Evolutionary conservation across 2,113 vertebrate species (phyloP).

Genomic region (Mesoclemmys tuberculata): DNA sequence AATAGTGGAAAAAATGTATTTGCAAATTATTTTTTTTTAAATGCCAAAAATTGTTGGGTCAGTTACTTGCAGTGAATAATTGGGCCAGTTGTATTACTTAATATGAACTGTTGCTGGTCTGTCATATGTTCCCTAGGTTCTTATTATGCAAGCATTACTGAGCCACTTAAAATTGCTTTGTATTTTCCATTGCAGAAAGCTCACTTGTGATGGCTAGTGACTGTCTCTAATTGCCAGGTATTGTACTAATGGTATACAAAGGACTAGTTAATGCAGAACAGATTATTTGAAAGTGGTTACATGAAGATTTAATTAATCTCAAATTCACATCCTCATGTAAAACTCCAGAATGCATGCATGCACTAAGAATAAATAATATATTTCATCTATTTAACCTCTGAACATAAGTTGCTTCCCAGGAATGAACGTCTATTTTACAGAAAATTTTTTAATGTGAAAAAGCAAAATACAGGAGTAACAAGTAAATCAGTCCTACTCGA

Average conservation of each 20-base stretch:
- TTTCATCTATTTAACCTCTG: not conserved
- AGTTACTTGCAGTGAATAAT: not conserved
- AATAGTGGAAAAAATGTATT: not conserved
- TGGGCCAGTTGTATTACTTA: not conserved
- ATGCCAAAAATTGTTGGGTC: not conserved
- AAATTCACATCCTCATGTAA: not conserved
- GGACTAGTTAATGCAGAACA: not conserved
- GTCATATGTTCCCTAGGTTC: not conserved
- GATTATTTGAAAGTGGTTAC: not conserved
- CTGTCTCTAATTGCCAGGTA: not conserved
- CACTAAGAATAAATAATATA: not conserved
- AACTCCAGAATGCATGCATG: not conserved
- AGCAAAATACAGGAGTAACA: not conserved
- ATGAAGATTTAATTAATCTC: not conserved
- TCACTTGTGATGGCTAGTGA: not conserved
- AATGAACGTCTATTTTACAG: not conserved
- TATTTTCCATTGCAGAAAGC: conserved; percentile 5
- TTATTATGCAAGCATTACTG: not conserved
- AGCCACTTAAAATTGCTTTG: not conserved
- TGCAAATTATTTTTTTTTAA: not conserved
- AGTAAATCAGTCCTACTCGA: not conserved
- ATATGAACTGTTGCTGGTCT: conserved; percentile 3
- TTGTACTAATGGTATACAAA: not conserved
- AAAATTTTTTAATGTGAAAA: not conserved
- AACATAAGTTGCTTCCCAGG: not conserved